Evolutionary conservation across 2,888 invertebrate genomes (phyloP), one percentile per base, ranked within the genome.

Genomic region (Bembecia ichneumoniformis): DNA sequence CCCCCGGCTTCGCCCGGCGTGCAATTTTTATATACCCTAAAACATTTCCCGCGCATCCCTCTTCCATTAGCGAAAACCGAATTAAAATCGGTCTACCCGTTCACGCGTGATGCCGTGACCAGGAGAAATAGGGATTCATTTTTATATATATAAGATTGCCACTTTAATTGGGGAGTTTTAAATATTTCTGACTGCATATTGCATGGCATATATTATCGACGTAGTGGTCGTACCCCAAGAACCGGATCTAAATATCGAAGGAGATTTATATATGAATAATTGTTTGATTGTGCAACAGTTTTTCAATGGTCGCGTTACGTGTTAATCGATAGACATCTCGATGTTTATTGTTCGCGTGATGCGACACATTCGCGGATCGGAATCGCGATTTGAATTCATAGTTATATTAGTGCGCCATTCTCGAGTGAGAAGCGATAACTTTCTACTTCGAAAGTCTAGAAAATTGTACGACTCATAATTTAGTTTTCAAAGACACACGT

Each of bases 361-460:
- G 60, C 59, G 63, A 66, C 63, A 64, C 60, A 68, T 67, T 65
- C 56, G 57, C 51, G 51, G 60, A 46, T 56, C 58, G 55, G 57
- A 58, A 59, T 58, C 63, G 69, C 69, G 59, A 62, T 62, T 66
- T 64, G 66, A 64, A 72, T 71, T 68, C 64, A n/a, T n/a, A n/a
- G 66, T 71, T 68, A 63, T n/a, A 40, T 40, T 28, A 13, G 40
- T 40, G 40, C n/a, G 58, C 58, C 60, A 51, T 55, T 68, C 62
- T 68, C 62, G 54, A 68, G 62, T 59, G 54, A 58, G 68, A 66
- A 57, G 60, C 40, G 63, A 62, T 59, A 63, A 77, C 80, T 83
- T 81, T 82, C 82, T 73, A 73, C 61, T 69, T 40, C 40, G 40
- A 40, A 40, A 40, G n/a, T 40, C 40, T 28, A 40, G 40, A 40